Percentiles rank a stretch among this genome's conserved stretches.
phyloP scores from a whole-genome alignment of 2,113 vertebrate genomes.

The Aegithalos caudatus region DNA sequence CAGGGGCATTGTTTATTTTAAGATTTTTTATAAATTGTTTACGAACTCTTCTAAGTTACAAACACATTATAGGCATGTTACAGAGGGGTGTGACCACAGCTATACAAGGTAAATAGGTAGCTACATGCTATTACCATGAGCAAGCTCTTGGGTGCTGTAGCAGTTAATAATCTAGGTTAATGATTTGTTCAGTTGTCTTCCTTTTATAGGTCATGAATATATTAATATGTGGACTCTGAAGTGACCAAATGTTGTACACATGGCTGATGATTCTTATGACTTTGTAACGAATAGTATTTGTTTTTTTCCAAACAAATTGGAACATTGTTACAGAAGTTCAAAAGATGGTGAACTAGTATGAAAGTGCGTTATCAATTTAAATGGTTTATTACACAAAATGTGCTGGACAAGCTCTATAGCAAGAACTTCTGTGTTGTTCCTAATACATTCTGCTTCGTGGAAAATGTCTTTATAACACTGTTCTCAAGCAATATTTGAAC shows the following conservation, averaged over 20 bases:
- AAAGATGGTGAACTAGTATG: background rate
- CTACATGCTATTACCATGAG: background rate
- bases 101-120: background rate
- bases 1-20: background rate
- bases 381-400: background rate
- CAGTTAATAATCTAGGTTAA: slow-evolving; percentile 13
- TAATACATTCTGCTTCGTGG: background rate
- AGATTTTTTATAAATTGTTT: background rate
- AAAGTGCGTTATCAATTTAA: background rate
- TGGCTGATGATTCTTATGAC: background rate
- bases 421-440: background rate
- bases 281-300: background rate
- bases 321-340: background rate
- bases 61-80: background rate
- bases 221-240: background rate
- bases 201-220: background rate
- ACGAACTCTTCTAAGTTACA: background rate
- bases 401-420: background rate
- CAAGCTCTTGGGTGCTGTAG: background rate
- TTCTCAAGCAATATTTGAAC: background rate
- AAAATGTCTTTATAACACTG: background rate
- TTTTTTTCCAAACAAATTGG: slow-evolving; percentile 2
- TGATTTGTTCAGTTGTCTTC: background rate
- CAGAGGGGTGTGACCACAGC: background rate
- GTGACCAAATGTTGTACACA: background rate